These are phyloP conservation scores for Drosophila prolongata DNA, from an alignment of 2,888 invertebrate genomes.

Conservation along the genomic window DNA sequence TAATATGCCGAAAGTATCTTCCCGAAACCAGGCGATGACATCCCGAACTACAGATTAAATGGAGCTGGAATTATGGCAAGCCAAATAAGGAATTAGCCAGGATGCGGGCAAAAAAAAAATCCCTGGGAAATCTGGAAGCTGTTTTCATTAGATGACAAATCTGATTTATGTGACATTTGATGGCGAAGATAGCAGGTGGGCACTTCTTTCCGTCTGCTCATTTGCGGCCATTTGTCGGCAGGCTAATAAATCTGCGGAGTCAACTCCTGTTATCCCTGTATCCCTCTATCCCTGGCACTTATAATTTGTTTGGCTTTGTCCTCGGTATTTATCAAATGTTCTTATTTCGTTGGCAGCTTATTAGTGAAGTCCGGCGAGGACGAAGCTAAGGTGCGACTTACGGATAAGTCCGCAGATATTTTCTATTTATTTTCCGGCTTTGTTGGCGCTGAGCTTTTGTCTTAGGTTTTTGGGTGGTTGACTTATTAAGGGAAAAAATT, in stretches of 20 bases:
- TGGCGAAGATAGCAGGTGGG: slow-evolving; percentile 52
- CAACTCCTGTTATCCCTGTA: slow-evolving; percentile 24
- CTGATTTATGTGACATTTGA: slow-evolving; percentile 81
- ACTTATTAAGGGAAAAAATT: background rate
- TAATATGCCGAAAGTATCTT: slow-evolving; percentile 59
- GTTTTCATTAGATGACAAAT: slow-evolving; percentile 72
- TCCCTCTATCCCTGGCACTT: slow-evolving; percentile 38
- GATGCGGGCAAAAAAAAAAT: slow-evolving; percentile 1
- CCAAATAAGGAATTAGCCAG: slow-evolving; percentile 24
- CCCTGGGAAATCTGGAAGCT: slow-evolving; percentile 26
- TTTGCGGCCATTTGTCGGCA: slow-evolving; percentile 64
- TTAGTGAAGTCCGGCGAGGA: slow-evolving; percentile 48
- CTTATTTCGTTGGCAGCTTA: slow-evolving; percentile 76
- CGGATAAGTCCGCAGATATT: slow-evolving; percentile 45
- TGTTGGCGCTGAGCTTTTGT: background rate
- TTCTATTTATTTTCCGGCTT: slow-evolving; percentile 42
- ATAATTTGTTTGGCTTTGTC: slow-evolving; percentile 78
- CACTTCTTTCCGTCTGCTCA: slow-evolving; percentile 40
- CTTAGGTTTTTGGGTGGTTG: background rate
- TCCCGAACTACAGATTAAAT: slow-evolving; percentile 56
- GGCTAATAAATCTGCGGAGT: slow-evolving; percentile 66
- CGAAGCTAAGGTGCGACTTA: slow-evolving; percentile 41
- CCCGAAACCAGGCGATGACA: slow-evolving; percentile 17
- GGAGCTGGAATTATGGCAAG: slow-evolving; percentile 37
- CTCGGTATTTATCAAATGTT: slow-evolving; percentile 73